A percentile compares a stretch with the other conserved stretches of the same genome.
Conservation (phyloP, 2,113 vertebrate genomes). For the Callocephalon fimbriatum region DNA sequence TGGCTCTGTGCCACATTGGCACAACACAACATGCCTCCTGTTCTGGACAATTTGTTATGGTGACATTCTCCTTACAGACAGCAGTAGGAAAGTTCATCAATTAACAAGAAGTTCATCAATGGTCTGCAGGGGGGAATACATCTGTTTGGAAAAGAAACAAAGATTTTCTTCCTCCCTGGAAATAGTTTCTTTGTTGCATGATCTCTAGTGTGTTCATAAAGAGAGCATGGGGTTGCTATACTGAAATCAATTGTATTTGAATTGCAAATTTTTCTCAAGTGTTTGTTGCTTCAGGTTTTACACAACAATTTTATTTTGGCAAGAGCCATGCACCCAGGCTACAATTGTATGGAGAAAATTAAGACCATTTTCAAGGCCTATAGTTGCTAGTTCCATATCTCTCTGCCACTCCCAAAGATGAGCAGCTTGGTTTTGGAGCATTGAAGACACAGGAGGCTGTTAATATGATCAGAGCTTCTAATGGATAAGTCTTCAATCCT, state of each 20-base stretch:
- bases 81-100: neutral
- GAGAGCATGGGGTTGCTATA: constrained; percentile 44
- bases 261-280: neutral
- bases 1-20: neutral
- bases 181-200: constrained; percentile 67
- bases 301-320: constrained; percentile 11
- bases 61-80: neutral
- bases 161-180: neutral
- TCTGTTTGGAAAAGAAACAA: constrained; percentile 2
- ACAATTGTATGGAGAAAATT: neutral
- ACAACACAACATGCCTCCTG: neutral
- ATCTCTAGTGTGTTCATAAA: constrained; percentile 44
- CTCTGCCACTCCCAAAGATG: neutral
- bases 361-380: neutral
- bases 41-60: neutral
- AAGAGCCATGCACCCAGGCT: neutral
- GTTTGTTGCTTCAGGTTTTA: constrained; percentile 16
- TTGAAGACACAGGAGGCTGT: neutral
- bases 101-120: neutral
- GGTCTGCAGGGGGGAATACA: neutral
- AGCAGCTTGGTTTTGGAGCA: neutral
- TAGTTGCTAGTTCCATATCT: neutral
- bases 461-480: neutral
- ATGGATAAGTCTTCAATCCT: neutral
- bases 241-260: constrained; percentile 29